Conservation (phyloP, 2,113 vertebrate species). For the Camelus dromedarius region DNA sequence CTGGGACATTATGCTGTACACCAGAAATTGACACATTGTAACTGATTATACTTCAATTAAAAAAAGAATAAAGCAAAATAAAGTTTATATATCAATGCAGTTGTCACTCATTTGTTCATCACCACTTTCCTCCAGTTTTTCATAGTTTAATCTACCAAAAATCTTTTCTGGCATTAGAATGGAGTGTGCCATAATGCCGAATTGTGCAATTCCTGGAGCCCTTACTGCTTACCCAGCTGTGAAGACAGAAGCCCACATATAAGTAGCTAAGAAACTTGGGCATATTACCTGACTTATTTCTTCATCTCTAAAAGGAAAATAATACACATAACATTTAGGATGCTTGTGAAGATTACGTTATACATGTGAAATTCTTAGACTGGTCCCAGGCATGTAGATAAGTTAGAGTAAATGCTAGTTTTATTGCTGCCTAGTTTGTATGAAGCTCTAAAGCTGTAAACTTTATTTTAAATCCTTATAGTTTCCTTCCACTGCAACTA, state of each 20-base stretch:
- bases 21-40: too few relatives aligned
- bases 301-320: neutral
- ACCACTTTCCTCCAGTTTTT: neutral
- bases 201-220: neutral
- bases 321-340: neutral
- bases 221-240: neutral
- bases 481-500: neutral
- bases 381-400: neutral
- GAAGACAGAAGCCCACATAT: neutral
- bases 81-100: neutral
- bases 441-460: neutral
- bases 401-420: neutral
- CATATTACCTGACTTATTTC: neutral
- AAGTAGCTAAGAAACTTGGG: neutral
- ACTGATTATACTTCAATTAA: too few relatives aligned
- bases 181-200: neutral
- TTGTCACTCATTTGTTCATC: neutral
- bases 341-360: neutral
- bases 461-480: neutral
- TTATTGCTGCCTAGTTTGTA: neutral
- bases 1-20: too few relatives aligned
- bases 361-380: neutral
- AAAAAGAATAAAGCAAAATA: neutral
- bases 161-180: neutral
- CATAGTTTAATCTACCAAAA: neutral